These are phyloP conservation scores for Drosophila oshimai DNA, from an alignment of 1,140 invertebrate genomes.

Conservation along the genomic window DNA sequence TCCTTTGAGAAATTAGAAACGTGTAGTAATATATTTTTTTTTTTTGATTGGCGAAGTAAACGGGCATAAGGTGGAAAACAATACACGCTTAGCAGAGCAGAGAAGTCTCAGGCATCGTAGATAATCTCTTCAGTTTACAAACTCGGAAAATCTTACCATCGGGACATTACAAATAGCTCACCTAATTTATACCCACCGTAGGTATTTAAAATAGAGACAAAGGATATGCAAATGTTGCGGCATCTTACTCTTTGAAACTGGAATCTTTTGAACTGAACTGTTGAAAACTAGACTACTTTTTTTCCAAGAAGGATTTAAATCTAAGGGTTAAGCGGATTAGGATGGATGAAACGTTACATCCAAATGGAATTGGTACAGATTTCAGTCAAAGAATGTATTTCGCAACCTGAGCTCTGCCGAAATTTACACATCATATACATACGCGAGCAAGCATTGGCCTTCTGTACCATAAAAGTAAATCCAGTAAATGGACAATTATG, in stretches of 20 bases:
- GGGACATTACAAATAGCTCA: slow-evolving; percentile 49
- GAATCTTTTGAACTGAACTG: not conserved
- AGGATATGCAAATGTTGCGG: slow-evolving; percentile 50
- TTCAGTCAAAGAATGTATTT: not conserved
- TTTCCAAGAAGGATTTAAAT: slow-evolving; percentile 19
- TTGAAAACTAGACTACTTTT: slow-evolving; percentile 8
- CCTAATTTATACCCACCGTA: slow-evolving; percentile 47
- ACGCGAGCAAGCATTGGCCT: slow-evolving; percentile 4
- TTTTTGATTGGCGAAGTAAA: slow-evolving; percentile 45
- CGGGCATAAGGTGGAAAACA: slow-evolving; percentile 35
- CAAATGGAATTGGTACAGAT: slow-evolving; percentile 60
- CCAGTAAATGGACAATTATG: slow-evolving; percentile 66
- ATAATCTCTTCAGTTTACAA: slow-evolving; percentile 28
- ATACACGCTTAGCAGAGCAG: slow-evolving; percentile 26
- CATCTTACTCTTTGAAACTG: slow-evolving; percentile 50
- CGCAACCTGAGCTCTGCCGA: slow-evolving; percentile 4
- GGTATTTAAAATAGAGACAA: slow-evolving; percentile 2
- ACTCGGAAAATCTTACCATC: slow-evolving; percentile 1
- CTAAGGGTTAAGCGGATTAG: slow-evolving; percentile 67
- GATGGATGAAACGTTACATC: slow-evolving; percentile 38
- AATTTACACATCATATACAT: slow-evolving; percentile 28
- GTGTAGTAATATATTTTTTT: too few relatives aligned
- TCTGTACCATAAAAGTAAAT: slow-evolving; percentile 57
- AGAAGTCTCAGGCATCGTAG: not conserved
- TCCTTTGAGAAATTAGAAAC: too few relatives aligned